Base-by-base conservation (phyloP, 2,797 vertebrate genomes). In the Poecilia gillii region DNA sequence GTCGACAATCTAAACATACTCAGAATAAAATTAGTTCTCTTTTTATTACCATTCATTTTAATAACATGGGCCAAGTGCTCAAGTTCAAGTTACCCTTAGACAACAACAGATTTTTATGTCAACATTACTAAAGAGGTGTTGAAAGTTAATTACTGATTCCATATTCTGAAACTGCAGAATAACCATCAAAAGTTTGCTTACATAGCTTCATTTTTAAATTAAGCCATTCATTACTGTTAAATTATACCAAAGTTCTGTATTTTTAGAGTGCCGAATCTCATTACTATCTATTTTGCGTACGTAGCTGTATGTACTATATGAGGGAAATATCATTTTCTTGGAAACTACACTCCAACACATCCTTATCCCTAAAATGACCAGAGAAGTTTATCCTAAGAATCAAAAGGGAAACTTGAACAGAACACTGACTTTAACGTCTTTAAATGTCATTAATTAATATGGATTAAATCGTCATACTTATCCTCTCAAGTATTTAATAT, bases 261-360 rank as follows among this genome's bases (percentile, higher is more conserved):
- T 20, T 64, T 20, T 36, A 36, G 31, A 64, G 28, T 20, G 1
- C 6, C 8, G 59, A 6, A 8, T 62, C 31, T 33, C 31, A 36
- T 33, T 36, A 36, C 16, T 36, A 36, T 3, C 31, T 1, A 36
- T 20, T 36, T 64, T 20, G 14, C 3, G 2, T 36, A 18, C 7
- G 31, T 8, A 18, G 28, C 6, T 18, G 9, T 8, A 53, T 25
- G 51, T 53, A 62, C 14, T 64, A 2, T 16, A 62, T 6, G 14
- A 62, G 57, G 14, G 57, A 59, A 7, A 33, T 28, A 8, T 62
- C 13, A 16, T 31, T 36, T 79, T 79, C 59, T 28, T 64, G 16
- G 39, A 64, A 75, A 78, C 81, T 80, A 82, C 71, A 20, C 55
- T 68, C 8, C 55, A 6, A 28, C 16, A 64, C 16, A 18, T 33